Evolutionary conservation across 2,888 invertebrate genomes (phyloP), one percentile per base, ranked within the genome.

Genomic region (Eremobia ochroleuca): DNA sequence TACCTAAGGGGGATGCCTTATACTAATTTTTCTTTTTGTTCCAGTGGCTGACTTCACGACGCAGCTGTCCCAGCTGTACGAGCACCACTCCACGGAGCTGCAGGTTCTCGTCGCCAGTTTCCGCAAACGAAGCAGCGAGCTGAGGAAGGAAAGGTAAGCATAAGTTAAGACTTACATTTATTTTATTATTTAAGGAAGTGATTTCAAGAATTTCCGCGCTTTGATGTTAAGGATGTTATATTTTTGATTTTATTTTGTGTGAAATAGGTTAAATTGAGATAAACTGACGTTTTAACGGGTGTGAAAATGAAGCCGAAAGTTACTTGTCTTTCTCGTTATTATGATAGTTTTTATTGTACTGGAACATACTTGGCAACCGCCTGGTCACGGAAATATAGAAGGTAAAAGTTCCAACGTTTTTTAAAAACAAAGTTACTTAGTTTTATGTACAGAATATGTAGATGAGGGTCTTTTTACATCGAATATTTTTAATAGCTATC

Each of bases 41-140:
- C 25, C 97, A 99, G 99, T 99, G 94, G 98, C 99, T 88, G 99
- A 99, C 97, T 99, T 99, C 96, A 98, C 98, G 80, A 98, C 98
- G 92, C 98, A 99, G 95, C 97, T 99, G 95, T 98, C 99, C 84
- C 98, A 98, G 92, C 97, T 98, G 93, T 98, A 99, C 97, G 99
- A 99, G 94, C 98, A 98, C 89, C 99, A 99, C 94, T 98, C 99
- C 25, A 98, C 98, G 86, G 98, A 98, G 93, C 97, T 99, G 85
- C 98, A 99, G 93, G 97, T 98, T 85, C 97, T 99, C 90, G 98
- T 99, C 75, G 98, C 99, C 87, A 98, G 98, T 94, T 99, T 98
- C 95, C 97, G 99, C 71, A 98, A 98, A 94, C 97, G 98, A 92
- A 98, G 98, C 95, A 98, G 98, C 73, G 99, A 99, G 93, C 97